Conservation (phyloP, 35 echinoderm and acorn worm species). For the Ophioderma brevispina region DNA sequence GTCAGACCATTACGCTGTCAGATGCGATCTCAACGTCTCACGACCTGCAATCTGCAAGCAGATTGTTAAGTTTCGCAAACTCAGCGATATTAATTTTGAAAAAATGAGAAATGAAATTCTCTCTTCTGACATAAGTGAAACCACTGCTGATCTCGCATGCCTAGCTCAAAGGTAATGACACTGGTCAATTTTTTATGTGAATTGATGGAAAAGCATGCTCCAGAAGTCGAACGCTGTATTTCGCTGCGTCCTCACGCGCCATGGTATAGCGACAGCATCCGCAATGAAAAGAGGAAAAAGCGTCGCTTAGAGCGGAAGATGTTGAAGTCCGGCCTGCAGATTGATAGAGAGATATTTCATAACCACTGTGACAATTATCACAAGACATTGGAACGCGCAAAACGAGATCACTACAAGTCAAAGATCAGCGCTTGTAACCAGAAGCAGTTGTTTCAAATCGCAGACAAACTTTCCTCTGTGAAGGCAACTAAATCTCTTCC, state of each 20-base stretch:
- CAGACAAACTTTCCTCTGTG: not conserved
- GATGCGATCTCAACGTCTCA: not conserved
- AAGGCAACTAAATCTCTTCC: constrained; percentile 12
- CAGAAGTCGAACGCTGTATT: not conserved
- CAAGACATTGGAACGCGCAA: not conserved
- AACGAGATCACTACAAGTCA: not conserved
- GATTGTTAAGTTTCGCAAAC: constrained; percentile 39
- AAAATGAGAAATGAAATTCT: constrained; percentile 41
- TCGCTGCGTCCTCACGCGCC: constrained; percentile 25
- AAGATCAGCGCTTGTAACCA: constrained; percentile 20
- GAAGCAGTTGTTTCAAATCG: constrained; percentile 9
- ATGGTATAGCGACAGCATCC: constrained; percentile 45
- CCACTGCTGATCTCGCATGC: not conserved
- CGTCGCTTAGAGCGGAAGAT: not conserved
- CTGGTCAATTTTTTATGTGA: not conserved
- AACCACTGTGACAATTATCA: constrained; percentile 28
- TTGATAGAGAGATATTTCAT: constrained; percentile 25
- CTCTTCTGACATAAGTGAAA: constrained; percentile 15
- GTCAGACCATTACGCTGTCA: constrained; percentile 14
- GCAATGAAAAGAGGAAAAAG: not conserved
- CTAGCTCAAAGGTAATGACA: not conserved
- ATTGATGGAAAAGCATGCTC: constrained; percentile 37
- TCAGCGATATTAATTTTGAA: constrained; percentile 40
- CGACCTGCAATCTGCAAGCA: constrained; percentile 24
- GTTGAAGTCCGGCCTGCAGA: constrained; percentile 17